Base-by-base conservation (phyloP, 2,113 vertebrate genomes). In the Tichodroma muraria region DNA sequence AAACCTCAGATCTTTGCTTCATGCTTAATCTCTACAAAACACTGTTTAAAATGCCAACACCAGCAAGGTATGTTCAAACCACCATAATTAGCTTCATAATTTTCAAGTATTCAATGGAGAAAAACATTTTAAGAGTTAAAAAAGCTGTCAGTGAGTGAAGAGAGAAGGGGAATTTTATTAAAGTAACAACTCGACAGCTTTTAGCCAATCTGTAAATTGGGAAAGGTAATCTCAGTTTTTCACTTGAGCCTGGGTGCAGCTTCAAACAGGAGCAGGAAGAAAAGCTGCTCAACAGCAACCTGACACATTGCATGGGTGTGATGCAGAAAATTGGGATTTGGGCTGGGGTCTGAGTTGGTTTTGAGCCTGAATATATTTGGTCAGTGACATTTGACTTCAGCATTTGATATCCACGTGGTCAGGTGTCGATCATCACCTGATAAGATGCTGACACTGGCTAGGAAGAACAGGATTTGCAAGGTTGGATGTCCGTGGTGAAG, bases 31-130 rank as follows among this genome's bases (percentile, higher is more conserved):
- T 60, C 54, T 53, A 33, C 21, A 76, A 42, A 76, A 47, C 20
- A 10, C 0, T 1, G 13, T 11, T 63, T 33, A 33, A 54, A 71
- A 45, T 2, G 11, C 25, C 21, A n/a, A 2, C 20, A 38, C 4
- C 53, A 45, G n/a, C 20, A 30, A 72, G 30, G 7, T 18, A 3
- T 23, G 31, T 17, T 45, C 53, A 61, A 65, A 49, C 2, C n/a
- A 9, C 10, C 24, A 1, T 1, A 15, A 59, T 19, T 19, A 38
- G 4, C 14, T 22, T 17, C 35, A 28, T 19, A 9, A 65, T 57
- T 69, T 11, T 72, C 10, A 90, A 31, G 9, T 40, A 25, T 60
- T 61, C 50, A 31, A 10, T 13, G 35, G 66, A 69, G 40, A 76
- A 61, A 37, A 50, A 17, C n/a, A 38, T 44, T 33, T 42, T 13